A percentile compares a stretch with the other conserved stretches of the same genome.
Conservation (phyloP, 2,888 invertebrate species). For the Drosophila helvetica region DNA sequence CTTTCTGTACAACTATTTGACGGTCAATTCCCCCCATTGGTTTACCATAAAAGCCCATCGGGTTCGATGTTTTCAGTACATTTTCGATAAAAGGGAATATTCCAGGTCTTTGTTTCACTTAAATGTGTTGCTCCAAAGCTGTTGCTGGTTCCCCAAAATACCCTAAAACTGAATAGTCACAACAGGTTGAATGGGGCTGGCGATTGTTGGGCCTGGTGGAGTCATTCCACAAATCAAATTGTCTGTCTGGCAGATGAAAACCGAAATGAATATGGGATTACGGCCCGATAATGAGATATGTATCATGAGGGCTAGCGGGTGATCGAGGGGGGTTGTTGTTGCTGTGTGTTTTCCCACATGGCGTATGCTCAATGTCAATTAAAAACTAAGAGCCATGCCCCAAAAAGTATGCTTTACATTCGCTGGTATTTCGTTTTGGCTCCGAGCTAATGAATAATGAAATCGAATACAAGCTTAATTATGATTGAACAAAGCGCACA, state of each 20-base stretch:
- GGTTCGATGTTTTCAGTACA: slow-evolving; percentile 20
- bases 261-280: slow-evolving; percentile 61
- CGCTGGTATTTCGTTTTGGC: slow-evolving; percentile 26
- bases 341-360: slow-evolving; percentile 5
- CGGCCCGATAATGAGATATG: slow-evolving; percentile 24
- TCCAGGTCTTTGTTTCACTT: slow-evolving; percentile 9
- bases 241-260: slow-evolving; percentile 43
- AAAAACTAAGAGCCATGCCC: slow-evolving; percentile 37
- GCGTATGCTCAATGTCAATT: slow-evolving; percentile 69
- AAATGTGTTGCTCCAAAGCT: slow-evolving; percentile 14
- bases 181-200: slow-evolving; percentile 19
- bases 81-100: slow-evolving; percentile 25
- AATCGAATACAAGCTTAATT: slow-evolving; percentile 30
- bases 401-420: slow-evolving; percentile 68
- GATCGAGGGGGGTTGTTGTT: slow-evolving; percentile 3
- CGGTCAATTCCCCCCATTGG: slow-evolving; percentile 24
- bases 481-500: slow-evolving; percentile 49
- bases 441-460: slow-evolving; percentile 63
- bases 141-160: slow-evolving; percentile 17
- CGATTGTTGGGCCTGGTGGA: slow-evolving; percentile 1
- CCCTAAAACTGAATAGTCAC: slow-evolving; percentile 12
- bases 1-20: slow-evolving; percentile 19
- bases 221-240: slow-evolving; percentile 45
- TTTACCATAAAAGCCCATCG: slow-evolving; percentile 4
- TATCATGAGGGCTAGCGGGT: slow-evolving; percentile 13